Conservation (phyloP, 2,797 vertebrate genomes). For the Margarornis squamiger region DNA sequence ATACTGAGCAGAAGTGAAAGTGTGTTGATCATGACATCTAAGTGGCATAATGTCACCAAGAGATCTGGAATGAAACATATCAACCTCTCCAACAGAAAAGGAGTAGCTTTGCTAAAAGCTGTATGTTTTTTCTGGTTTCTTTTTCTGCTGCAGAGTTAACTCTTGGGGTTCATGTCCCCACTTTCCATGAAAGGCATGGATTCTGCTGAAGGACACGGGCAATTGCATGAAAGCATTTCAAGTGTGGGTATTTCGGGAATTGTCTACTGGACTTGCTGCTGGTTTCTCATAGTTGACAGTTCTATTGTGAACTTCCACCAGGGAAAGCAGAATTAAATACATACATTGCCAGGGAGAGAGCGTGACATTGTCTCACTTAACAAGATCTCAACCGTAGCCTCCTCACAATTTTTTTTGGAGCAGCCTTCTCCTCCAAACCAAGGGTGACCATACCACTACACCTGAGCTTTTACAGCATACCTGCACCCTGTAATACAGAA, state of each 20-base stretch:
- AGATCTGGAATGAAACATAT: background rate
- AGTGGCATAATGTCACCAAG: background rate
- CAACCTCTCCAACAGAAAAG: background rate
- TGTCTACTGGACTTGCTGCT: background rate
- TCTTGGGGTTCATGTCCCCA: background rate
- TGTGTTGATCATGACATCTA: background rate
- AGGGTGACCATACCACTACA: background rate
- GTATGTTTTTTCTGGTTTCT: background rate
- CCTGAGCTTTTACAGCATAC: background rate
- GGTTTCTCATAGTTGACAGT: background rate
- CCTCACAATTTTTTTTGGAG: background rate
- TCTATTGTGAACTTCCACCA: background rate
- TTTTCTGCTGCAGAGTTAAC: background rate
- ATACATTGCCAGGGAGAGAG: background rate
- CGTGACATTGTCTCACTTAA: background rate
- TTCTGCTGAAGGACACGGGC: background rate
- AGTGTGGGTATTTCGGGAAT: background rate
- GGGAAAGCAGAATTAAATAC: background rate
- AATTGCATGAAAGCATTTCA: background rate
- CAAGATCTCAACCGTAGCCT: background rate
- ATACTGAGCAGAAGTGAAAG: conserved; percentile 5
- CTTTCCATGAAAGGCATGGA: background rate
- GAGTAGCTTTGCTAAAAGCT: background rate
- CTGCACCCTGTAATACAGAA: background rate
- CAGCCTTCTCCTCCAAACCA: background rate